Percentiles rank a stretch among this genome's conserved stretches.
Conservation (phyloP, 2,797 vertebrate species). For the Staurois parvus region DNA sequence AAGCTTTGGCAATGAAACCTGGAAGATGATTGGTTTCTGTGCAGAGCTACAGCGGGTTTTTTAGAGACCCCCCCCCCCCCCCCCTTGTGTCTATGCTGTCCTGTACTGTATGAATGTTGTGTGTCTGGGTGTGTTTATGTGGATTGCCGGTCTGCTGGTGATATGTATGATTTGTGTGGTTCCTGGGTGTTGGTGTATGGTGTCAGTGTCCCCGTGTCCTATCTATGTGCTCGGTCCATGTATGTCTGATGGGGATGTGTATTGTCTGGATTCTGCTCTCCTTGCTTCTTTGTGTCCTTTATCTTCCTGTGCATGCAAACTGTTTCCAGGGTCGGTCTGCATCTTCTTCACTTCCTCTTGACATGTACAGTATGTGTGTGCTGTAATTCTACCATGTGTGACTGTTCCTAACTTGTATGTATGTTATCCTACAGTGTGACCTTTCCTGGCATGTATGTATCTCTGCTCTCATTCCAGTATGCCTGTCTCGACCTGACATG, state of each 20-base stretch:
- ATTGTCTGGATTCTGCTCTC: not conserved
- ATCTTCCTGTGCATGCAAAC: not conserved
- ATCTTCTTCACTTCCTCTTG: not conserved
- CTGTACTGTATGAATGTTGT: not conserved
- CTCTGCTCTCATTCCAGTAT: not conserved
- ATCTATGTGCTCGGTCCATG: too few relatives aligned
- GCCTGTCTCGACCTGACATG: not conserved
- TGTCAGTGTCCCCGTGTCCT: too few relatives aligned
- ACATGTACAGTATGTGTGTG: not conserved
- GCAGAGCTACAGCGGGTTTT: too few relatives aligned
- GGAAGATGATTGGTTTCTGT: too few relatives aligned
- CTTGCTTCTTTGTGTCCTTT: too few relatives aligned
- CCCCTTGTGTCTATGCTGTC: too few relatives aligned
- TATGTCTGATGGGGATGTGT: not conserved
- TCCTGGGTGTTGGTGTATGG: too few relatives aligned
- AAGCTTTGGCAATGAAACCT: too few relatives aligned
- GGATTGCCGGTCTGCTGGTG: too few relatives aligned
- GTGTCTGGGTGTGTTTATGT: too few relatives aligned
- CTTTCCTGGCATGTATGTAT: not conserved
- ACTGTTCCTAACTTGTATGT: not conserved
- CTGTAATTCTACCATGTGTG: not conserved
- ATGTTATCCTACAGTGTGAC: not conserved
- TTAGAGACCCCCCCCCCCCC: too few relatives aligned
- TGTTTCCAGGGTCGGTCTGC: not conserved
- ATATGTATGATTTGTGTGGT: too few relatives aligned